These are phyloP conservation scores for Ernsta delagoae DNA, from an alignment of 2,888 invertebrate species.

Conservation along the genomic window DNA sequence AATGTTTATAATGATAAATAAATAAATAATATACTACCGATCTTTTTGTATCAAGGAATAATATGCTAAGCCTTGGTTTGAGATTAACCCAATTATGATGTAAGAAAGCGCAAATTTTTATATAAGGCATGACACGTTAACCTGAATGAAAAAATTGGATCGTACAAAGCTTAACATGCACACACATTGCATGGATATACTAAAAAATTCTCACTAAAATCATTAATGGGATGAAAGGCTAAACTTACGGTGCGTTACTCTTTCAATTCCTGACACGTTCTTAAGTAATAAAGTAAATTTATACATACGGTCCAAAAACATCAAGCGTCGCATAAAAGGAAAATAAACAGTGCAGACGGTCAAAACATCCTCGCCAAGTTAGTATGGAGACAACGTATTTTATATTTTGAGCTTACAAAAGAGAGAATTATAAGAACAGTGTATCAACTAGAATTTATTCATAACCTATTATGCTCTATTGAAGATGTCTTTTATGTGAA, in stretches of 20 bases:
- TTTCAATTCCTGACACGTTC: constrained; percentile 31
- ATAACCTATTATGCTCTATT: no score
- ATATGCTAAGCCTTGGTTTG: neutral
- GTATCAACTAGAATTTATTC: no score
- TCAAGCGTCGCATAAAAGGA: constrained; percentile 28
- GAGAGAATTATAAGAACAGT: constrained; percentile 40
- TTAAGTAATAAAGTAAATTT: constrained; percentile 29
- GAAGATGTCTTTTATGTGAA: no score
- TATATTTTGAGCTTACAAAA: constrained; percentile 14
- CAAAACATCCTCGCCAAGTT: constrained; percentile 40
- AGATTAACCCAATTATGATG: constrained; percentile 1
- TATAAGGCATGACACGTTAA: neutral
- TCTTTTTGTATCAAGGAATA: no score
- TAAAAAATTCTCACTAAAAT: neutral
- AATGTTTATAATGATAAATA: no score
- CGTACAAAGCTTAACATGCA: neutral
- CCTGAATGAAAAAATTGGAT: constrained; percentile 1
- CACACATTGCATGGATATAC: neutral
- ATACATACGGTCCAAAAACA: constrained; percentile 17
- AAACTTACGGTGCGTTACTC: constrained; percentile 17
- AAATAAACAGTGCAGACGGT: constrained; percentile 26
- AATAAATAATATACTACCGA: no score
- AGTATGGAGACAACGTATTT: neutral
- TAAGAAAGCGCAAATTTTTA: neutral
- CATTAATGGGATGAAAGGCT: constrained; percentile 5